phyloP scores from a whole-genome alignment of 2,888 invertebrate species.

The Eilema caniola region DNA sequence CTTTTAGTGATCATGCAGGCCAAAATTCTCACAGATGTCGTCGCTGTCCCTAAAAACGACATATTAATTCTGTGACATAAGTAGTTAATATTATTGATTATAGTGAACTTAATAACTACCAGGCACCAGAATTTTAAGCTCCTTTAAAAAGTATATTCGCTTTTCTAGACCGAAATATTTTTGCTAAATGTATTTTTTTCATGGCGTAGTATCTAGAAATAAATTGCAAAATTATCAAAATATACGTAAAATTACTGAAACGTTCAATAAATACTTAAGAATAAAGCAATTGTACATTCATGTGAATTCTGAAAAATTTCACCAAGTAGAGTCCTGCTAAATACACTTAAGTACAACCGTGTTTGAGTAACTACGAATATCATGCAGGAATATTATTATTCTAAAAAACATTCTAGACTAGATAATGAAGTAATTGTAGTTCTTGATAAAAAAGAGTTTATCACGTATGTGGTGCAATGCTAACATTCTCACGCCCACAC shows the following conservation, averaged over 20 bases:
- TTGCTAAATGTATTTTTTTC: too few relatives aligned
- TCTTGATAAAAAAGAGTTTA: conserved; percentile 52
- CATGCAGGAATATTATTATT: not conserved
- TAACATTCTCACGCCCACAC: conserved; percentile 62
- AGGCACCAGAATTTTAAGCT: too few relatives aligned
- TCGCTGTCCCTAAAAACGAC: not conserved
- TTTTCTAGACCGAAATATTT: not conserved
- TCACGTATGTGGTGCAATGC: conserved; percentile 56
- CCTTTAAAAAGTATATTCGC: not conserved
- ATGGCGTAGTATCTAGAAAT: too few relatives aligned
- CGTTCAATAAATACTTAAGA: too few relatives aligned
- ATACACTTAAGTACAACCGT: not conserved
- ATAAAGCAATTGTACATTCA: too few relatives aligned
- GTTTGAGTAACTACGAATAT: not conserved
- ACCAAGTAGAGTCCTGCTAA: not conserved
- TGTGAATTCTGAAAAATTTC: too few relatives aligned
- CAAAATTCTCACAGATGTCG: not conserved
- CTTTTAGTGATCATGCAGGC: not conserved
- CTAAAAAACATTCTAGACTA: conserved; percentile 28
- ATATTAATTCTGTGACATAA: too few relatives aligned
- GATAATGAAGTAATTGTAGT: conserved; percentile 49
- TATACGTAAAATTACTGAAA: too few relatives aligned
- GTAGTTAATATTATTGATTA: too few relatives aligned
- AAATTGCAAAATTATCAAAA: too few relatives aligned
- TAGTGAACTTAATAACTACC: too few relatives aligned